Percentiles rank a stretch among this genome's conserved stretches.
Evolutionary conservation across 2,888 invertebrate genomes (phyloP).

Genomic region (Drepana falcataria): DNA sequence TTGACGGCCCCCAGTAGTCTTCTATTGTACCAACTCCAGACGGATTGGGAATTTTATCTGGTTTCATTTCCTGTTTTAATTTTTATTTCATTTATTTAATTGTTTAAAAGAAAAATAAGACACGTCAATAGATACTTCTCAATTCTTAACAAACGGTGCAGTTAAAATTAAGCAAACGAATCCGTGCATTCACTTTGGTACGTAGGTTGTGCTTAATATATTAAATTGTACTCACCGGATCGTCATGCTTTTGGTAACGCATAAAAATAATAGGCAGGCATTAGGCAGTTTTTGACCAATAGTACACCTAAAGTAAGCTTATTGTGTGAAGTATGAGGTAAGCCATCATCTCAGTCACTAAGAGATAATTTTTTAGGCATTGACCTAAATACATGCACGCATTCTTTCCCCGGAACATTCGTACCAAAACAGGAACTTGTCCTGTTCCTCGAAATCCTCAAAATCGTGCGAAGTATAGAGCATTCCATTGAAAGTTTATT

Average conservation of each 20-base stretch:
- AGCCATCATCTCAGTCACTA: not conserved
- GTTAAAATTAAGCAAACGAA: not conserved
- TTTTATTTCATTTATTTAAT: not conserved
- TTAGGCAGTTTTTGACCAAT: not conserved
- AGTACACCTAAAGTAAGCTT: not conserved
- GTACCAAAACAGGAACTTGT: not conserved
- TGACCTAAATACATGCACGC: not conserved
- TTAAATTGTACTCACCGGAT: slow-evolving; percentile 7
- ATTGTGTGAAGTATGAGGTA: too few species aligned
- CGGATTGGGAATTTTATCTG: slow-evolving; percentile 91
- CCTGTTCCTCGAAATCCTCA: not conserved
- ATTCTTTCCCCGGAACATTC: not conserved
- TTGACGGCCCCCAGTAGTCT: slow-evolving; percentile 96
- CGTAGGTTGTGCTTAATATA: not conserved
- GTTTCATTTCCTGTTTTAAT: slow-evolving; percentile 84
- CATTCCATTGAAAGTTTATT: not conserved
- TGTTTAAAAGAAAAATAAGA: too few species aligned
- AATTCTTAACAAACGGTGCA: too few species aligned
- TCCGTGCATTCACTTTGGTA: not conserved
- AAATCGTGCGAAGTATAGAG: not conserved
- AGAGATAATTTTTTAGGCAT: not conserved
- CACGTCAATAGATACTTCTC: too few species aligned
- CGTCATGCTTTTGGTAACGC: slow-evolving; percentile 5
- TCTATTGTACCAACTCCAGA: slow-evolving; percentile 90
- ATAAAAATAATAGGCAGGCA: slow-evolving; percentile 1